Conservation (phyloP, 1,140 invertebrate genomes). For the Bicyclus anynana region DNA sequence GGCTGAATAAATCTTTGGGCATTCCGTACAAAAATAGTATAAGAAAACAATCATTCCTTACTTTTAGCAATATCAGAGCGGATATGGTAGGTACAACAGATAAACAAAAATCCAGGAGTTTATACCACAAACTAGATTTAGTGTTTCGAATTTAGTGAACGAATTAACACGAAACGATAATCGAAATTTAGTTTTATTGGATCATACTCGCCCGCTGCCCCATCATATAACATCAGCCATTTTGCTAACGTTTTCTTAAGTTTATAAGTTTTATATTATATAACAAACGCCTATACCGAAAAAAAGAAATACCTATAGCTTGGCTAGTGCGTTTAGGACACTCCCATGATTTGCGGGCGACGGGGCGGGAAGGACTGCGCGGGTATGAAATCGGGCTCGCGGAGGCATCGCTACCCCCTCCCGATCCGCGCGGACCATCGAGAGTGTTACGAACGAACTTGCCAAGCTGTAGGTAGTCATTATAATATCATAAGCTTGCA, state of each 20-base stretch:
- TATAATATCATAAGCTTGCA: too few relatives aligned
- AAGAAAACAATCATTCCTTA: conserved; percentile 19
- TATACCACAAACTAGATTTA: conserved; percentile 12
- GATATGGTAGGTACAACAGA: conserved; percentile 44
- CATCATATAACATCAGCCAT: conserved; percentile 8
- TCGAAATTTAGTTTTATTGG: conserved; percentile 5
- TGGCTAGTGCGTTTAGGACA: too few relatives aligned
- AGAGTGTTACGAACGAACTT: too few relatives aligned
- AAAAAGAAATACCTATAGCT: too few relatives aligned
- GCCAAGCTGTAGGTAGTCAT: too few relatives aligned
- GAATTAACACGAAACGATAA: conserved; percentile 12
- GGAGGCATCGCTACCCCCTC: too few relatives aligned
- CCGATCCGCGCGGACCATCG: too few relatives aligned
- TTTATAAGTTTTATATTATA: conserved; percentile 6
- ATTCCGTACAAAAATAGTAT: conserved; percentile 23
- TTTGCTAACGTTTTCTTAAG: conserved; percentile 5
- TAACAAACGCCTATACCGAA: not conserved
- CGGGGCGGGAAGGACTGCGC: too few relatives aligned
- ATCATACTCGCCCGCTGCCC: not conserved
- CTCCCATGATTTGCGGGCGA: too few relatives aligned
- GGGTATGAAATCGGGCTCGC: too few relatives aligned
- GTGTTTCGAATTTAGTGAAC: conserved; percentile 11
- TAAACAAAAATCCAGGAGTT: conserved; percentile 23
- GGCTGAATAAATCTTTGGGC: conserved; percentile 18
- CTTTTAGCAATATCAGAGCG: conserved; percentile 21